Evolutionary conservation across 2,797 vertebrate species (phyloP).

Genomic region (Oreochromis mossambicus): DNA sequence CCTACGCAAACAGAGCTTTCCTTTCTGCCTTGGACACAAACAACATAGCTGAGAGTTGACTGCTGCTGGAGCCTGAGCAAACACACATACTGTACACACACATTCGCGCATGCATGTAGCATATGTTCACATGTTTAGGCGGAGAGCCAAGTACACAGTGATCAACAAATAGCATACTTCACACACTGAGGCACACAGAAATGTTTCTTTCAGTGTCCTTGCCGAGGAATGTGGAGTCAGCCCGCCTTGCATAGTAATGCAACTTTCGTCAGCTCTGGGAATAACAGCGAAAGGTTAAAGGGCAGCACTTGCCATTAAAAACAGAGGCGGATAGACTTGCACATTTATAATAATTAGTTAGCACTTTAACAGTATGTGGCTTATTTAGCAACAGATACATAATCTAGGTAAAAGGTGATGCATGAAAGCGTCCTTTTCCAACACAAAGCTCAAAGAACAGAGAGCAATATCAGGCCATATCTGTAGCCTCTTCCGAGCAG

Average conservation of each 20-base stretch:
- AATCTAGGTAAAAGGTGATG: not conserved
- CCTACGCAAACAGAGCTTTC: slow-evolving; percentile 81
- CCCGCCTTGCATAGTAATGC: slow-evolving; percentile 39
- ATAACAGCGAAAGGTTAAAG: slow-evolving; percentile 50
- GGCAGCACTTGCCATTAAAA: slow-evolving; percentile 27
- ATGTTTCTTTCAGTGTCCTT: slow-evolving; percentile 14
- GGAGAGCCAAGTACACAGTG: not conserved
- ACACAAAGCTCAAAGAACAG: slow-evolving; percentile 30
- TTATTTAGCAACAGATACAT: not conserved
- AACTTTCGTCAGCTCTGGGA: slow-evolving; percentile 11
- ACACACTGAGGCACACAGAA: slow-evolving; percentile 1
- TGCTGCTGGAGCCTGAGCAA: slow-evolving; percentile 25
- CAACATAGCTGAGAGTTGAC: slow-evolving; percentile 57
- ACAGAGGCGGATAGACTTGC: not conserved
- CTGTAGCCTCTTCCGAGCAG: slow-evolving; percentile 35
- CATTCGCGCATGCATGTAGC: not conserved
- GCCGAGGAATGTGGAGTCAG: slow-evolving; percentile 46
- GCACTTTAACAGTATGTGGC: not conserved
- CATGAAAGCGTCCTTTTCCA: not conserved
- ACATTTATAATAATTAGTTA: not conserved
- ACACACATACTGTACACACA: not conserved
- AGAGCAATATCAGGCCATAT: not conserved
- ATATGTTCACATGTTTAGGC: slow-evolving; percentile 27
- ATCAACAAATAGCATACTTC: slow-evolving; percentile 5
- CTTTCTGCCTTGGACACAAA: slow-evolving; percentile 75